These are phyloP conservation scores for Cynopterus brachyotis DNA, from an alignment of 2,113 vertebrate genomes.

Conservation along the genomic window DNA sequence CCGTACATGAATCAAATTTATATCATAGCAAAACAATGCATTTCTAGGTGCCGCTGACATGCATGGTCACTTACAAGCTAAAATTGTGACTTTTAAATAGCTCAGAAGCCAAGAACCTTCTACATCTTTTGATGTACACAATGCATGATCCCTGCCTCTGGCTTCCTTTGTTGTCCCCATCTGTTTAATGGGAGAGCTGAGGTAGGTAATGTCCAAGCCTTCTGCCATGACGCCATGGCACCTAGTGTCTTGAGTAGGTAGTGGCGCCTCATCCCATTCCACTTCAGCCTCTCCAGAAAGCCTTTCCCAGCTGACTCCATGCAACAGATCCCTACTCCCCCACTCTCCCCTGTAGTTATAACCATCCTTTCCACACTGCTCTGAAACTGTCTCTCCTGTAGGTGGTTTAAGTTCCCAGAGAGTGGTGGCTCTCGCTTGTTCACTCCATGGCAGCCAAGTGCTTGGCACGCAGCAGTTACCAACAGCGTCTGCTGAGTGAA, in stretches of 20 bases:
- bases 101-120: not conserved
- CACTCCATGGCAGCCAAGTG: no score
- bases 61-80: not conserved
- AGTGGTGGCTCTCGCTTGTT: not conserved
- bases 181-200: not conserved
- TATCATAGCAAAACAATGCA: not conserved
- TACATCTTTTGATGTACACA: not conserved
- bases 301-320: not conserved
- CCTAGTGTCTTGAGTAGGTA: not conserved
- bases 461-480: no score
- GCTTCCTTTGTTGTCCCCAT: not conserved
- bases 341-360: not conserved
- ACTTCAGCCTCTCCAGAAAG: not conserved
- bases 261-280: no score
- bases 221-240: fast-evolving
- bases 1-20: not conserved
- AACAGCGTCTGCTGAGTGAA: not conserved
- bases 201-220: not conserved
- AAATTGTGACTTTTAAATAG: not conserved
- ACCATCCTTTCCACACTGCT: not conserved
- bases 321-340: fast-evolving
- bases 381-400: fast-evolving
- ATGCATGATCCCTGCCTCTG: not conserved
- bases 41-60: not conserved
- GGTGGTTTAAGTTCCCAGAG: not conserved